Conservation (phyloP, 2,113 vertebrate species). For the Mormoops blainvillei region DNA sequence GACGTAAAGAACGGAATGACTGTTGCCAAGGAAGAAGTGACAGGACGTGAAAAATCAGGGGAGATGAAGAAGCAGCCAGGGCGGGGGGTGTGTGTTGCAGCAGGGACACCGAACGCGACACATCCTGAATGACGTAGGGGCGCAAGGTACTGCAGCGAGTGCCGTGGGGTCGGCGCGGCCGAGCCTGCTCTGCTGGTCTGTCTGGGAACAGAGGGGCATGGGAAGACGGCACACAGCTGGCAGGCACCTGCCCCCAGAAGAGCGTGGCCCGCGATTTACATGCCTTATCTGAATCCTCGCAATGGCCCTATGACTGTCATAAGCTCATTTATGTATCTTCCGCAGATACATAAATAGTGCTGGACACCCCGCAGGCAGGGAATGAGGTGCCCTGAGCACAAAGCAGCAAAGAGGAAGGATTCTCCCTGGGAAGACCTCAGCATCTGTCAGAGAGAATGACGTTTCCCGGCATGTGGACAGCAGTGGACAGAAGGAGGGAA, state of each 20-base stretch:
- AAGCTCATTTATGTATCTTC: too few species aligned
- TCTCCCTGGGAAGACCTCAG: neutral
- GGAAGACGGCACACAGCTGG: neutral
- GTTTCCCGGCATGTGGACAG: fast-evolving
- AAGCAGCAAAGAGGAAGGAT: neutral
- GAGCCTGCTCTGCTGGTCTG: neutral
- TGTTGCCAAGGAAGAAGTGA: neutral
- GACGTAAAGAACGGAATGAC: fast-evolving
- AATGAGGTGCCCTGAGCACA: fast-evolving
- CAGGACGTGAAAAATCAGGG: neutral
- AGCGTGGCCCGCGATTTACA: too few species aligned
- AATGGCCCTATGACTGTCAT: neutral
- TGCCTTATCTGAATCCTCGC: neutral
- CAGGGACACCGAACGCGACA: neutral
- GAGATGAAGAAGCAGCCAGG: neutral
- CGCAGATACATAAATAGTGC: fast-evolving
- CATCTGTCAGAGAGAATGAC: too few species aligned
- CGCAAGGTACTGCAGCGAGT: neutral
- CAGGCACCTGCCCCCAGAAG: fast-evolving
- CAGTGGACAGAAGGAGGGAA: too few species aligned
- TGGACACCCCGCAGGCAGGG: neutral
- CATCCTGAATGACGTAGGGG: fast-evolving
- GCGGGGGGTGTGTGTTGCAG: fast-evolving
- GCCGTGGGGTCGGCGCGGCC: neutral
- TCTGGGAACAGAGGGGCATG: neutral